Evolutionary conservation across 2,113 vertebrate species (phyloP).

Genomic region (Corythoichthys intestinalis): DNA sequence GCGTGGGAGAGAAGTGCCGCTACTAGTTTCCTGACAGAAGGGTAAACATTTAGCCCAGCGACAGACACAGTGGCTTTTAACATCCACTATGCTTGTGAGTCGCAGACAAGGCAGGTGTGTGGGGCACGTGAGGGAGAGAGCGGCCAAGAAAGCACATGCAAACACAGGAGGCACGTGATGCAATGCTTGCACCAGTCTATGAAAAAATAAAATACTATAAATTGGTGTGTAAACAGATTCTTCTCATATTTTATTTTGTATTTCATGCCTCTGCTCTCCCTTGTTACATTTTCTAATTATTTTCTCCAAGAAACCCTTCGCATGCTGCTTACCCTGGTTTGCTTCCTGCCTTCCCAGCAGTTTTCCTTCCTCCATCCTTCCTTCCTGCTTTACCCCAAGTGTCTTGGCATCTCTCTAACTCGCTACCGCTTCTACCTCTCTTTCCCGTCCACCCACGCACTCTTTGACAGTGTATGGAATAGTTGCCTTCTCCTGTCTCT

Average conservation of each 20-base stretch:
- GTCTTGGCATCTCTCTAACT: slow-evolving; percentile 40
- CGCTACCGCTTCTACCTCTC: slow-evolving; percentile 16
- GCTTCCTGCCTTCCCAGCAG: slow-evolving; percentile 9
- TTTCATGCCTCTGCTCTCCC: slow-evolving; percentile 4
- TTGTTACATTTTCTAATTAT: slow-evolving; percentile 27
- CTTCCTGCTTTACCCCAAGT: slow-evolving; percentile 32
- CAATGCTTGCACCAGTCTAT: neutral
- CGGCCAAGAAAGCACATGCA: slow-evolving; percentile 32
- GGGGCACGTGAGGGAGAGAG: slow-evolving; percentile 18
- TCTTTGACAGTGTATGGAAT: slow-evolving; percentile 57
- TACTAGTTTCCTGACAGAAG: slow-evolving; percentile 33
- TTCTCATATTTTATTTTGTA: neutral
- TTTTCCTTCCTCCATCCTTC: slow-evolving; percentile 24
- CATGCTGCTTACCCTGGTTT: slow-evolving; percentile 4
- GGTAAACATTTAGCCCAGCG: slow-evolving; percentile 51
- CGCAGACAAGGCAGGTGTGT: slow-evolving; percentile 33
- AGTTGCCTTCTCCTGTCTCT: slow-evolving; percentile 53
- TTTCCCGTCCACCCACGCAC: slow-evolving; percentile 42
- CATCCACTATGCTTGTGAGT: slow-evolving; percentile 32
- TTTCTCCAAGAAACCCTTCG: slow-evolving; percentile 23
- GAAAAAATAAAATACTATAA: neutral
- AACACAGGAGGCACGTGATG: neutral
- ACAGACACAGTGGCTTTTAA: slow-evolving; percentile 40
- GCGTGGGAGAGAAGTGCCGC: slow-evolving; percentile 33
- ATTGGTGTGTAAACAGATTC: slow-evolving; percentile 12